phyloP scores from a whole-genome alignment of 2,888 invertebrate genomes.

The Agrotis ipsilon region DNA sequence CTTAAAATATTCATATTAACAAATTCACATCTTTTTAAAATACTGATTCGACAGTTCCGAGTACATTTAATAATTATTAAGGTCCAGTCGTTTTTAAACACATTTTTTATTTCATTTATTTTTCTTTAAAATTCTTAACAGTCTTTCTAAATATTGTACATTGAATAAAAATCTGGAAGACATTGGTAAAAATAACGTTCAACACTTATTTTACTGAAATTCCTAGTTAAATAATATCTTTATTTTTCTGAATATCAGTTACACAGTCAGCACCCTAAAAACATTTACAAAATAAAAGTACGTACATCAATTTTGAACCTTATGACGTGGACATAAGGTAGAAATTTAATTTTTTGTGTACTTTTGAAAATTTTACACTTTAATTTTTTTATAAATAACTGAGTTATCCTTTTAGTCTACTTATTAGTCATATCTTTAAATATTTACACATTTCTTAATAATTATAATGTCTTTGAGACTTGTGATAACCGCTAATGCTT shows the following conservation, averaged over 20 bases:
- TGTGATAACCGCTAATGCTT: background rate
- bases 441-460: slow-evolving; percentile 48
- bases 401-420: slow-evolving; percentile 15
- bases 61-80: slow-evolving; percentile 35
- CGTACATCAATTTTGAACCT: slow-evolving; percentile 54
- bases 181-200: slow-evolving; percentile 28
- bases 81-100: slow-evolving; percentile 34
- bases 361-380: slow-evolving; percentile 51
- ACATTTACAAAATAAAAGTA: slow-evolving; percentile 43
- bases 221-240: slow-evolving; percentile 24
- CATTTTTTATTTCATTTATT: slow-evolving; percentile 1
- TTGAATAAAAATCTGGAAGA: slow-evolving; percentile 47
- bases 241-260: slow-evolving; percentile 58
- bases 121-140: slow-evolving; percentile 15
- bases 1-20: slow-evolving; percentile 51
- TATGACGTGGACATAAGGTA: slow-evolving; percentile 50
- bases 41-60: slow-evolving; percentile 58
- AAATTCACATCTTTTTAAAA: slow-evolving; percentile 51
- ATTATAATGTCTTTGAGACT: slow-evolving; percentile 29
- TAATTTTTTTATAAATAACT: slow-evolving; percentile 35
- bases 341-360: slow-evolving; percentile 58
- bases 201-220: slow-evolving; percentile 19
- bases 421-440: slow-evolving; percentile 23
- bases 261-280: slow-evolving; percentile 40
- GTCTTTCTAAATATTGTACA: slow-evolving; percentile 50